Base-by-base conservation (phyloP, 2,113 vertebrate species). In the Phodopus roborovskii region DNA sequence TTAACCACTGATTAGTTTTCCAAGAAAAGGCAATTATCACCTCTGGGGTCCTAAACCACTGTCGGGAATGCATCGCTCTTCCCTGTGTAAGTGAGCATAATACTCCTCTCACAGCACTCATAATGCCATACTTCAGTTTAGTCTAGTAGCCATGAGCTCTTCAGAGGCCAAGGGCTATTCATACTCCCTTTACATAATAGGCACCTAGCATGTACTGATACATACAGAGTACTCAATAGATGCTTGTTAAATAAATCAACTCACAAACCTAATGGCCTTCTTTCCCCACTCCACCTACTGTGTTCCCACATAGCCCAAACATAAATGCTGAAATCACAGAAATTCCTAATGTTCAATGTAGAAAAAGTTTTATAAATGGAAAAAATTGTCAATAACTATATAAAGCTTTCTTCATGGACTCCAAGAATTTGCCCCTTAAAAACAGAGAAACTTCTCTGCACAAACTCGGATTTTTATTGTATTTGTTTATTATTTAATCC, bases 1-100 rank as follows among this genome's bases (percentile, higher is more conserved):
- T 88, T 84, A 95, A 85, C 56, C 7, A 74, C 58, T 81, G 28
- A 58, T 30, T 19, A 73, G n/a, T 53, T 45, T 83, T n/a, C 53
- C 88, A 88, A 91, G n/a, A 42, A 78, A 93, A 77, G 62, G 83
- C 30, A 83, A 91, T 75, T 53, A 28, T 64, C 30, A 56, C 24
- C 30, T 62, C 53, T 5, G 39, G 26, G 39, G 30, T 36, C n/a
- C 39, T 33, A 88, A 83, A 62, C 16, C 53, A 58, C 1, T 26
- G 28, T 11, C 66, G 45, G 86, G 30, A 73, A 39, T 58, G 45
- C 70, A 71, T 39, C 16, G 17, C 13, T 39, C 22, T 28, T 58
- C 26, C 48, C n/a, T 42, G 20, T 28, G 56, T 66, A 58, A 74
- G 39, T 45, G 48, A 56, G 24, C 48, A 26, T 20, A 36, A 48